Conservation (phyloP, 2,888 invertebrate species). For the Encarsia formosa region DNA sequence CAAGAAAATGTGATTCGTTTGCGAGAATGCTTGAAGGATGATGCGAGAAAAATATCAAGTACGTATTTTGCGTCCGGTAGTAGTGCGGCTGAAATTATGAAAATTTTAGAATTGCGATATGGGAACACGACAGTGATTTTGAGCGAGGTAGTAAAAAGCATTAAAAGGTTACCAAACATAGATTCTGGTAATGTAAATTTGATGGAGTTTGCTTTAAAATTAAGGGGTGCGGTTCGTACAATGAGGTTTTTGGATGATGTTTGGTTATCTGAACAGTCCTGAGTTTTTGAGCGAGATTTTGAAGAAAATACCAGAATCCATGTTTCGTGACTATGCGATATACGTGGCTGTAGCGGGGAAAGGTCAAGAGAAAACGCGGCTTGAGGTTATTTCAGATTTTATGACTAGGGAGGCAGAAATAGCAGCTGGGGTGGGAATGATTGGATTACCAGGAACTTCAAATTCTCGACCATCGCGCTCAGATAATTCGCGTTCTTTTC, state of each 20-base stretch:
- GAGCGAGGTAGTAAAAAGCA: not conserved
- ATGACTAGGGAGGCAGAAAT: not conserved
- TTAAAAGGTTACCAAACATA: too few relatives aligned
- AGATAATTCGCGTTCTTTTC: too few relatives aligned
- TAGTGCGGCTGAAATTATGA: not conserved
- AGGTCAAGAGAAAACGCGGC: not conserved
- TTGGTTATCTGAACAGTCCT: too few relatives aligned
- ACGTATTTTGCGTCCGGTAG: not conserved
- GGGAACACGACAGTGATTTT: not conserved
- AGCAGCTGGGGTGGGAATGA: not conserved
- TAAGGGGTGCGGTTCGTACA: not conserved
- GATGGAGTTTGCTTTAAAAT: not conserved
- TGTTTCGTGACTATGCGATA: too few relatives aligned
- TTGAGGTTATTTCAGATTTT: not conserved
- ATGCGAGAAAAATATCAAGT: not conserved
- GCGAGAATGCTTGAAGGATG: not conserved
- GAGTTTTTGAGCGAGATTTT: not conserved
- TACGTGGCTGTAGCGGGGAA: too few relatives aligned
- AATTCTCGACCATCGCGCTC: too few relatives aligned
- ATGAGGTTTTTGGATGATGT: too few relatives aligned
- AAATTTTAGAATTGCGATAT: not conserved
- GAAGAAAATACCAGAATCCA: not conserved
- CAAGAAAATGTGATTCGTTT: not conserved
- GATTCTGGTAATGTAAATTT: not conserved
- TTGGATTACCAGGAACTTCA: too few relatives aligned